phyloP scores from a whole-genome alignment of 2,888 invertebrate species.

The Thumatha senex region DNA sequence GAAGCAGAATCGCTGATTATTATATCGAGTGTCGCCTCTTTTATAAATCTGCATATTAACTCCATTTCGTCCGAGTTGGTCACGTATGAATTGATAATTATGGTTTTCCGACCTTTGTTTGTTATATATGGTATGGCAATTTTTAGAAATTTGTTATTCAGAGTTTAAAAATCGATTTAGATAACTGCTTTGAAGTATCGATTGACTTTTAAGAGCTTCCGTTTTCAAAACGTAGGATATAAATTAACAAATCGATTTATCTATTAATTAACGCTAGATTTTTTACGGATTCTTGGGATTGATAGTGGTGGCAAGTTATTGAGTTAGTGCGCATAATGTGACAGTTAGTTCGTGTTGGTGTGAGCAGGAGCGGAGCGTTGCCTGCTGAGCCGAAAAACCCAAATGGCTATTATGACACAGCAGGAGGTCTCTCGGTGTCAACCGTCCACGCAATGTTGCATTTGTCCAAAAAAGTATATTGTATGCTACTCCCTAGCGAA shows the following conservation, averaged over 20 bases:
- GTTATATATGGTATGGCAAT: constrained; percentile 34
- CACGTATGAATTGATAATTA: constrained; percentile 41
- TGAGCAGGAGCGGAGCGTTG: too few relatives aligned
- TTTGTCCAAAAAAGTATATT: too few relatives aligned
- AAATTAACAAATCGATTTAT: constrained; percentile 6
- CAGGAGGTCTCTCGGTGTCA: too few relatives aligned
- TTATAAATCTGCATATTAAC: constrained; percentile 70
- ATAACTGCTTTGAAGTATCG: constrained; percentile 22
- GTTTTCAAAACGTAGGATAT: constrained; percentile 18
- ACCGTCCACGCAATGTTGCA: too few relatives aligned
- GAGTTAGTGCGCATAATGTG: too few relatives aligned
- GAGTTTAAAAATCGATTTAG: constrained; percentile 42
- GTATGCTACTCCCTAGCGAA: too few relatives aligned
- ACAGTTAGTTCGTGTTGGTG: too few relatives aligned
- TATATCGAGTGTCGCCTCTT: constrained; percentile 35
- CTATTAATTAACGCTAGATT: background rate
- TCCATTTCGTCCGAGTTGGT: constrained; percentile 31
- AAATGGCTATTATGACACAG: too few relatives aligned
- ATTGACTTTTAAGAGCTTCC: constrained; percentile 30
- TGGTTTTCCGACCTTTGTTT: constrained; percentile 45
- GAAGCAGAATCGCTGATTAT: constrained; percentile 66
- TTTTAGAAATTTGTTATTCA: constrained; percentile 25
- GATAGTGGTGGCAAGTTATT: too few relatives aligned
- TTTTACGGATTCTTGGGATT: too few relatives aligned
- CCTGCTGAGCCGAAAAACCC: too few relatives aligned